Percentiles rank a stretch among this genome's conserved stretches.
Conservation (phyloP, 2,113 vertebrate species). For the Tragelaphus scriptus region DNA sequence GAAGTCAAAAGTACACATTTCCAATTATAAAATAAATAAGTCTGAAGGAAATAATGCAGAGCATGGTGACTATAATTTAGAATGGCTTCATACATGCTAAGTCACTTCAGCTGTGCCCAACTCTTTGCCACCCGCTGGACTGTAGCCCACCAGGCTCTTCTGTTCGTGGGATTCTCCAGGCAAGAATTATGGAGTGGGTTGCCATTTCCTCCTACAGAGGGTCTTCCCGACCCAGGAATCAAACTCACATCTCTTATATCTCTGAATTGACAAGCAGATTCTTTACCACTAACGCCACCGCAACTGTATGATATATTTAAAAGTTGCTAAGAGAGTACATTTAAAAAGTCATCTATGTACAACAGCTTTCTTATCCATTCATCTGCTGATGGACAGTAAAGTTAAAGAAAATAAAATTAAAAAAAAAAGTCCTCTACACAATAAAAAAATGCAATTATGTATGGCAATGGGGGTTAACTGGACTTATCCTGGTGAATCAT, state of each 20-base stretch:
- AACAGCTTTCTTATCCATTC: no score
- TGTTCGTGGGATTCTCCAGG: not conserved
- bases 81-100: not conserved
- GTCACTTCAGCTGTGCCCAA: not conserved
- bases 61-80: not conserved
- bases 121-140: not conserved
- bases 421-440: not conserved
- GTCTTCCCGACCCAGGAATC: not conserved
- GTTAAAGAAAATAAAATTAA: no score
- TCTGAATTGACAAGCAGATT: not conserved
- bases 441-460: not conserved
- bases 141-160: not conserved
- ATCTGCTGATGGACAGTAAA: no score
- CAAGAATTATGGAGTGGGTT: not conserved
- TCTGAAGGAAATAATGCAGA: not conserved
- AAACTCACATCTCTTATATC: not conserved
- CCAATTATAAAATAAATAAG: not conserved
- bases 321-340: not conserved
- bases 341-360: not conserved
- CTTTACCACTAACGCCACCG: not conserved
- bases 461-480: not conserved
- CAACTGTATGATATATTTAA: not conserved
- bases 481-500: not conserved
- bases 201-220: not conserved
- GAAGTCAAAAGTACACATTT: not conserved